Percentiles rank a stretch among this genome's conserved stretches.
phyloP scores from a whole-genome alignment of 2,113 vertebrate species.

The Thunnus thynnus region DNA sequence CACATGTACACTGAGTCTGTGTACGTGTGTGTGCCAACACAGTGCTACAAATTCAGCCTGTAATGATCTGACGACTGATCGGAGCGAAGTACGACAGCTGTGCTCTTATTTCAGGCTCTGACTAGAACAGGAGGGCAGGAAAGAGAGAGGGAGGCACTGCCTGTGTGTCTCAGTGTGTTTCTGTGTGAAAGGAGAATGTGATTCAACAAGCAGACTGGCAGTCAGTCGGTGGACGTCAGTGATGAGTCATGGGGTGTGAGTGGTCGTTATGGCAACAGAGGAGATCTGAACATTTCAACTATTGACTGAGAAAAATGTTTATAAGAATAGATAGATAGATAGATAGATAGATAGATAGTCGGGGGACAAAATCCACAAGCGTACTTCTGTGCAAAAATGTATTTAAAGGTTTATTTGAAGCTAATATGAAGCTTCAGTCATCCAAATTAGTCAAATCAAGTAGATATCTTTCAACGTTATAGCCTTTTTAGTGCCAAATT shows the following conservation, averaged over 20 bases:
- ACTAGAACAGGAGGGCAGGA: not conserved
- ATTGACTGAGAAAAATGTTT: slow-evolving; percentile 5
- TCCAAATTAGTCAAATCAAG: too few relatives aligned
- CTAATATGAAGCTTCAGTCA: too few relatives aligned
- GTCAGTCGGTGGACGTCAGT: slow-evolving; percentile 54
- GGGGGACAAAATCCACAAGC: too few relatives aligned
- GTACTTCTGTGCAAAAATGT: too few relatives aligned
- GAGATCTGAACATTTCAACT: slow-evolving; percentile 25
- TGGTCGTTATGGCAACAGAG: slow-evolving; percentile 64
- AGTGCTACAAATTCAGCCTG: not conserved
- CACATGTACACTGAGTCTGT: not conserved
- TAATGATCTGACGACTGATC: slow-evolving; percentile 18
- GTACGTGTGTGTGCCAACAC: not conserved
- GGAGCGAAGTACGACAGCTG: slow-evolving; percentile 49
- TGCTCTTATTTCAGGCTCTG: slow-evolving; percentile 40
- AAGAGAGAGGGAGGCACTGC: not conserved
- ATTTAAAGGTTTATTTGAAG: too few relatives aligned
- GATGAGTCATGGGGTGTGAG: slow-evolving; percentile 74
- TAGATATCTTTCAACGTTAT: too few relatives aligned
- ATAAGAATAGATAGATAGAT: not conserved
- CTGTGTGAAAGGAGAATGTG: slow-evolving; percentile 43
- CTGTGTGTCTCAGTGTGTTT: slow-evolving; percentile 14
- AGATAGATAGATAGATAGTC: not conserved
- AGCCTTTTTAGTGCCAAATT: too few relatives aligned
- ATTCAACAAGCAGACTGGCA: slow-evolving; percentile 52